Conservation (phyloP, 1,140 invertebrate species). For the Lethrus apterus region DNA sequence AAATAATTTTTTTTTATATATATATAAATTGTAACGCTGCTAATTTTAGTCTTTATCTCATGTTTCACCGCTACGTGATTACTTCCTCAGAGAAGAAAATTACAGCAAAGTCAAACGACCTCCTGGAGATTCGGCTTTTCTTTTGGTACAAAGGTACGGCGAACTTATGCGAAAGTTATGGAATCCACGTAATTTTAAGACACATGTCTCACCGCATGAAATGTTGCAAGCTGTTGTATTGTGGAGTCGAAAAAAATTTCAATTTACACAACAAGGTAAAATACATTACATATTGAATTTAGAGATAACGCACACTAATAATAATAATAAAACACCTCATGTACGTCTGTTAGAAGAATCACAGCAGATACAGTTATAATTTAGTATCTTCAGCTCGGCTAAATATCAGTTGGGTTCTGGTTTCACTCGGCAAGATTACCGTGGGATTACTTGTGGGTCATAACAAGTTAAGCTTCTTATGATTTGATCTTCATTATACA, state of each 20-base stretch:
- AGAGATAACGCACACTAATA: no score
- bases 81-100: constrained; percentile 90
- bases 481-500: no score
- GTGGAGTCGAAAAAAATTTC: constrained; percentile 96
- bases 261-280: constrained; percentile 94
- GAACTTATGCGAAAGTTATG: constrained; percentile 96
- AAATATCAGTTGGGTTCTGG: no score
- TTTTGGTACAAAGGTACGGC: constrained; percentile 94
- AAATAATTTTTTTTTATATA: constrained; percentile 22
- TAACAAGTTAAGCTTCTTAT: no score
- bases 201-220: constrained; percentile 99
- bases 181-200: constrained; percentile 99
- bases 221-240: constrained; percentile 99
- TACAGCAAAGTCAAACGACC: constrained; percentile 84
- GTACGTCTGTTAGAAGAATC: no score
- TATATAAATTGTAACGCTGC: constrained; percentile 4
- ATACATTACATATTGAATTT: no score
- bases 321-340: no score
- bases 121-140: constrained; percentile 83
- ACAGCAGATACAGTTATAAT: no score
- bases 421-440: no score
- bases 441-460: no score
- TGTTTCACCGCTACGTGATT: constrained; percentile 88
- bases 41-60: constrained; percentile 78
- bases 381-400: no score